Evolutionary conservation across 1,140 invertebrate genomes (phyloP).

Genomic region (Calosoma granatense): DNA sequence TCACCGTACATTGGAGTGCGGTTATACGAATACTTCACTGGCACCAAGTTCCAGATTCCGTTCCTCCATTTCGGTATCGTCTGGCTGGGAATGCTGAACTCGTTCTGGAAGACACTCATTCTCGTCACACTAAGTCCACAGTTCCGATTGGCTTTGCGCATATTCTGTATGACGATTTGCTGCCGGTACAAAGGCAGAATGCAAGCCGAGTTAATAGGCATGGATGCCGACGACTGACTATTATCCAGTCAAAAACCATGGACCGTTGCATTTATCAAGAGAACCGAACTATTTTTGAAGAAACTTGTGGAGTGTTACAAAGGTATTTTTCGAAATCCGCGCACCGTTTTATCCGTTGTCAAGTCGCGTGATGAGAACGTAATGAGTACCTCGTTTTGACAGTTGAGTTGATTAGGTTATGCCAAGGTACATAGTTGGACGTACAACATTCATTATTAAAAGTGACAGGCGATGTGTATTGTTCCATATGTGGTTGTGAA

Average conservation of each 20-base stretch:
- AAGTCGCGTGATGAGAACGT: not conserved
- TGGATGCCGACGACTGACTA: constrained; percentile 65
- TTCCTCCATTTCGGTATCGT: constrained; percentile 85
- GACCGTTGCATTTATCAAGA: not conserved
- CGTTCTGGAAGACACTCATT: constrained; percentile 88
- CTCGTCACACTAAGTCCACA: constrained; percentile 79
- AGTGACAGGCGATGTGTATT: not conserved
- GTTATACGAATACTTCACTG: constrained; percentile 47
- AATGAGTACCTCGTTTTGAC: not conserved
- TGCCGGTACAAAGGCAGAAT: constrained; percentile 68
- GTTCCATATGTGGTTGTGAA: not conserved
- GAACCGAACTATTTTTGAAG: not conserved
- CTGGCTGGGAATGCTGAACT: constrained; percentile 89
- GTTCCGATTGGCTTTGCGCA: constrained; percentile 75
- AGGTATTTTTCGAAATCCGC: not conserved
- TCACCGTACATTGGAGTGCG: constrained; percentile 73
- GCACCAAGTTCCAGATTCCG: constrained; percentile 56
- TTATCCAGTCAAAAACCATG: not conserved
- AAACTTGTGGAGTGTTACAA: not conserved
- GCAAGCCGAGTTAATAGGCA: constrained; percentile 70
- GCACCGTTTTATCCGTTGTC: not conserved
- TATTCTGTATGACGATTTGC: constrained; percentile 82
- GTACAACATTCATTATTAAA: not conserved
- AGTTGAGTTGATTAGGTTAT: not conserved
- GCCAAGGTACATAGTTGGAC: not conserved